A percentile compares a stretch with the other conserved stretches of the same genome.
These are phyloP conservation scores for Syrmaticus mikado DNA, from an alignment of 2,113 vertebrate genomes.

Conservation along the genomic window DNA sequence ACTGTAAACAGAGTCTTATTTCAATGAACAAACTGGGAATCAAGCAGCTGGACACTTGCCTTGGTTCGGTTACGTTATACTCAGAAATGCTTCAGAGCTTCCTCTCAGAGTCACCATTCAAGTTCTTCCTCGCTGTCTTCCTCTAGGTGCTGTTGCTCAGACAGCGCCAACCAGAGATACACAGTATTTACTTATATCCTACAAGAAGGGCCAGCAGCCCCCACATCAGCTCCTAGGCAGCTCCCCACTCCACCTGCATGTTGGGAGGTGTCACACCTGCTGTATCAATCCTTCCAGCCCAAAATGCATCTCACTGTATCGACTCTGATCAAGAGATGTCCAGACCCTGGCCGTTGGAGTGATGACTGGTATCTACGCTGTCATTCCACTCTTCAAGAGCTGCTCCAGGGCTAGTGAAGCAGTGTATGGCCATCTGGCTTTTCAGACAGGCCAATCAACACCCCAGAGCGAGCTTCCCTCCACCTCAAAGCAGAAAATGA, in stretches of 20 bases:
- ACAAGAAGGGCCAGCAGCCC: not conserved
- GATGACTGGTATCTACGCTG: not conserved
- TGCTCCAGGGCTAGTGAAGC: not conserved
- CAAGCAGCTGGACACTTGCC: not conserved
- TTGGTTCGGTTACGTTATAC: not conserved
- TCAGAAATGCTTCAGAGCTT: not conserved
- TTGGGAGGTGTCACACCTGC: not conserved
- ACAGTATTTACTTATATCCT: not conserved
- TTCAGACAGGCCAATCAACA: not conserved
- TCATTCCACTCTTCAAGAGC: not conserved
- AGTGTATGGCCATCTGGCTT: not conserved
- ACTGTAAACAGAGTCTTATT: not conserved
- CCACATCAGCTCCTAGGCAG: not conserved
- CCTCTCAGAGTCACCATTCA: fast-evolving
- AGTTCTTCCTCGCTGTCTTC: not conserved
- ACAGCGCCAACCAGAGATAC: not conserved
- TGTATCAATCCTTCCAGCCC: not conserved
- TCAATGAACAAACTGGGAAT: not conserved
- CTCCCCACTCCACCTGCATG: not conserved
- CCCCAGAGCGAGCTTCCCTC: not conserved
- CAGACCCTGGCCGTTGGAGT: not conserved
- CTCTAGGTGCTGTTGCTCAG: not conserved
- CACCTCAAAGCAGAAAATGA: not conserved
- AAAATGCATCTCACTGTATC: not conserved
- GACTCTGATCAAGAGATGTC: not conserved